A percentile compares a stretch with the other conserved stretches of the same genome.
phyloP scores from a whole-genome alignment of 2,797 vertebrate genomes.

The Knipowitschia caucasica region DNA sequence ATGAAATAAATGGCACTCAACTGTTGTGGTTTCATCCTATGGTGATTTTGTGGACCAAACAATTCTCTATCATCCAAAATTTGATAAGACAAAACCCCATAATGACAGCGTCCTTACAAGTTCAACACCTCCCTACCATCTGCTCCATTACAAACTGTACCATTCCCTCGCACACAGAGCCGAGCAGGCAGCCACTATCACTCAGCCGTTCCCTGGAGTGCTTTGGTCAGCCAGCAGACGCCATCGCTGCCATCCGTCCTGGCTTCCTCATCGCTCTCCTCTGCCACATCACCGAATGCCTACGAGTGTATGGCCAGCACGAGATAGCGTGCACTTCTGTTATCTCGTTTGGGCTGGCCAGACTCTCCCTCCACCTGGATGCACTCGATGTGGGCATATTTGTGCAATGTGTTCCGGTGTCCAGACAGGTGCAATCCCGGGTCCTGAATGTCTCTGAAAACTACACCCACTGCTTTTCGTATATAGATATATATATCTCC shows the following conservation, averaged over 20 bases:
- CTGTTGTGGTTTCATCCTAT: background rate
- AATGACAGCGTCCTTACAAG: slow-evolving; percentile 38
- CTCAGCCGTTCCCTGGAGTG: slow-evolving; percentile 57
- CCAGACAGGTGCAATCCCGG: slow-evolving; percentile 41
- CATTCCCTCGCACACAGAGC: slow-evolving; percentile 10
- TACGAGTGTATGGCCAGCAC: slow-evolving; percentile 13
- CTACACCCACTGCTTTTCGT: slow-evolving; percentile 25
- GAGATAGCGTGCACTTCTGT: slow-evolving; percentile 47
- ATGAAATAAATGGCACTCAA: background rate
- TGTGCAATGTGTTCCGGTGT: slow-evolving; percentile 30
- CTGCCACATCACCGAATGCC: slow-evolving; percentile 30
- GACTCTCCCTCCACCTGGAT: slow-evolving; percentile 38
- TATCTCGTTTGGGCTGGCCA: slow-evolving; percentile 49
- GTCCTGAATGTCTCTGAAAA: slow-evolving; percentile 54
- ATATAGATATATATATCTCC: no score
- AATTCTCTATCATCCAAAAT: slow-evolving; percentile 41
- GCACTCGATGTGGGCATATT: slow-evolving; percentile 25
- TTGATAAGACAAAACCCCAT: slow-evolving; percentile 38
- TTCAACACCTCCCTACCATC: slow-evolving; percentile 59
- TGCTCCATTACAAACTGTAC: slow-evolving; percentile 27
- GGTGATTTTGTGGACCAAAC: no score
- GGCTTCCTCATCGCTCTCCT: slow-evolving; percentile 47
- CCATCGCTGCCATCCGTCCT: slow-evolving; percentile 52
- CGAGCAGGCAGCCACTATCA: slow-evolving; percentile 57
- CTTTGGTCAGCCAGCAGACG: slow-evolving; percentile 43